phyloP scores from a whole-genome alignment of 2,113 vertebrate species.

The Podocnemis expansa region DNA sequence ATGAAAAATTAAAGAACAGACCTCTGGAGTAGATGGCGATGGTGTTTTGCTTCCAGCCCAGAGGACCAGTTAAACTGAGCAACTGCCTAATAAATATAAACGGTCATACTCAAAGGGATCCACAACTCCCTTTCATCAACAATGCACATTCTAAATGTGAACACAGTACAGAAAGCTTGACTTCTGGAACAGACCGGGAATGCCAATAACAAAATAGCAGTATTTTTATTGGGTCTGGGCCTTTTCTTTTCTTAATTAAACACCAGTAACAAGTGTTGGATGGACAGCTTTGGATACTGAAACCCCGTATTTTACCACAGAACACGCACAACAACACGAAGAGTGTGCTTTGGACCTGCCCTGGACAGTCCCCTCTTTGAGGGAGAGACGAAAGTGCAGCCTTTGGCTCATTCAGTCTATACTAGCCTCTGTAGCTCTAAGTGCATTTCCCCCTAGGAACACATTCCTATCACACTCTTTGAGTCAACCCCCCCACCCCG shows the following conservation, averaged over 20 bases:
- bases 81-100: background rate
- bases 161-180: background rate
- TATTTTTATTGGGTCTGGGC: background rate
- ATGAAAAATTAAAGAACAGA: background rate
- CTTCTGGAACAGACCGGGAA: background rate
- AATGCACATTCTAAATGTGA: rapidly evolving
- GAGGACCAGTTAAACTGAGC: background rate
- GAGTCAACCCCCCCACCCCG: too few species aligned
- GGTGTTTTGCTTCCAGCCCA: background rate
- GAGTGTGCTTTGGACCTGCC: background rate
- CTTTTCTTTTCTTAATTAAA: background rate
- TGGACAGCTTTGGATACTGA: background rate
- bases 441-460: background rate
- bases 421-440: background rate
- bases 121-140: background rate
- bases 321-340: rapidly evolving
- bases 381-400: background rate
- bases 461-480: background rate
- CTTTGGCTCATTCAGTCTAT: background rate
- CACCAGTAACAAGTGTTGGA: background rate
- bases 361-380: background rate
- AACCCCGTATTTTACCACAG: rapidly evolving
- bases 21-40: background rate
- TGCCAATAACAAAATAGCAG: background rate
- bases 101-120: rapidly evolving